A percentile compares a stretch with the other conserved stretches of the same genome.
Evolutionary conservation across 2,888 invertebrate genomes (phyloP).

Genomic region (Phengaris alcon): DNA sequence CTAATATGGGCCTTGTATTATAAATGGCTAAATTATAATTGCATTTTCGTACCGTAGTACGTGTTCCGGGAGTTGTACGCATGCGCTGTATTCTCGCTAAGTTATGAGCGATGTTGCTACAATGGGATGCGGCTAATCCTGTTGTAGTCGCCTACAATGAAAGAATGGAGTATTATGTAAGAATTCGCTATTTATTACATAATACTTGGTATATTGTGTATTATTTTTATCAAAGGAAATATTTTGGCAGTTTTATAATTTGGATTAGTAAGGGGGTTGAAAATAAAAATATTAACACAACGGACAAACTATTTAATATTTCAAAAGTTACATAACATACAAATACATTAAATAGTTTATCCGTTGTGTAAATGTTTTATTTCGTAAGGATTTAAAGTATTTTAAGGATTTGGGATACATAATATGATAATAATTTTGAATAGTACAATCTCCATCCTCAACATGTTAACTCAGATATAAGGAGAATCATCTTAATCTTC

Average conservation of each 20-base stretch:
- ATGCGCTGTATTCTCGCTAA: not conserved
- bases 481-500: not conserved
- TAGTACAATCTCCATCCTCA: no score
- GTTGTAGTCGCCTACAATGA: slow-evolving; percentile 16
- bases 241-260: not conserved
- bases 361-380: no score
- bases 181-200: not conserved
- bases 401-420: not conserved
- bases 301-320: no score
- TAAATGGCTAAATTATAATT: not conserved
- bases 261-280: no score
- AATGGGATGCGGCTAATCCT: slow-evolving; percentile 23
- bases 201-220: not conserved
- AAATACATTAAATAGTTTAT: no score
- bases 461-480: no score
- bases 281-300: no score
- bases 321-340: no score
- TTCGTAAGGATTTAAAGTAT: no score
- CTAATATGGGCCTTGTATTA: not conserved
- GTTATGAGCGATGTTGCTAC: slow-evolving; percentile 10
- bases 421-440: not conserved
- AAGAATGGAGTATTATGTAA: not conserved
- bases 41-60: not conserved
- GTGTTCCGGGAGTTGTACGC: not conserved
- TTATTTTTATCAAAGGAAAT: not conserved